Evolutionary conservation across 1,140 invertebrate species (phyloP).

Genomic region (Orchestia grillus): DNA sequence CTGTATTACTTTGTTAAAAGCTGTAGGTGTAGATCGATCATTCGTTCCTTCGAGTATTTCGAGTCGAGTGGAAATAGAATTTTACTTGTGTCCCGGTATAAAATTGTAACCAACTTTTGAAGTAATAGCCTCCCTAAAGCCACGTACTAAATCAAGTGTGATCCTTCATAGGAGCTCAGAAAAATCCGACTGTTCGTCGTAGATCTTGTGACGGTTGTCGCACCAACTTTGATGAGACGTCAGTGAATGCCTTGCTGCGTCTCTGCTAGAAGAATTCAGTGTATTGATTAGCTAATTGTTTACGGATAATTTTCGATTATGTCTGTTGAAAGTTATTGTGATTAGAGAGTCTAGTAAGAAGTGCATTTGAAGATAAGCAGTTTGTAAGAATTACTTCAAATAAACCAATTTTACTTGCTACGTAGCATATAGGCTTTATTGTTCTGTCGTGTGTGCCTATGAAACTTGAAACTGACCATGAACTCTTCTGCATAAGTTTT

Average conservation of each 20-base stretch:
- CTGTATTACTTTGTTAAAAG: neutral
- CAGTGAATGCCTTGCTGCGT: neutral
- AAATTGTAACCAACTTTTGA: neutral
- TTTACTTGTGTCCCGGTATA: neutral
- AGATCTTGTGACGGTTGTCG: neutral
- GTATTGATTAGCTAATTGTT: conserved; percentile 34
- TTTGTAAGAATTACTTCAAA: neutral
- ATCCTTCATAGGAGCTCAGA: neutral
- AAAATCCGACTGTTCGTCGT: neutral
- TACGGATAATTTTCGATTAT: conserved; percentile 13
- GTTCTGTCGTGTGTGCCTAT: conserved; percentile 55
- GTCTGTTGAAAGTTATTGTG: conserved; percentile 53
- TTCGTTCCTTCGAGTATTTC: neutral
- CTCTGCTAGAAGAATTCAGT: neutral
- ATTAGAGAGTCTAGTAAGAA: conserved; percentile 45
- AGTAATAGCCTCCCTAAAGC: neutral
- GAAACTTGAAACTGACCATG: conserved; percentile 7
- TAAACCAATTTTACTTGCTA: conserved; percentile 25
- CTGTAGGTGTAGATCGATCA: neutral
- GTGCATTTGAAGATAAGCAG: conserved; percentile 46
- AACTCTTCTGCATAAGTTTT: neutral
- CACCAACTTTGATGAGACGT: neutral
- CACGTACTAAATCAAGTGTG: neutral
- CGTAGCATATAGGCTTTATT: conserved; percentile 9
- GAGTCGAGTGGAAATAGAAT: neutral